A percentile compares a stretch with the other conserved stretches of the same genome.
These are phyloP conservation scores for Hyposmocoma kahamanoa DNA, from an alignment of 1,140 invertebrate species.

Conservation along the genomic window DNA sequence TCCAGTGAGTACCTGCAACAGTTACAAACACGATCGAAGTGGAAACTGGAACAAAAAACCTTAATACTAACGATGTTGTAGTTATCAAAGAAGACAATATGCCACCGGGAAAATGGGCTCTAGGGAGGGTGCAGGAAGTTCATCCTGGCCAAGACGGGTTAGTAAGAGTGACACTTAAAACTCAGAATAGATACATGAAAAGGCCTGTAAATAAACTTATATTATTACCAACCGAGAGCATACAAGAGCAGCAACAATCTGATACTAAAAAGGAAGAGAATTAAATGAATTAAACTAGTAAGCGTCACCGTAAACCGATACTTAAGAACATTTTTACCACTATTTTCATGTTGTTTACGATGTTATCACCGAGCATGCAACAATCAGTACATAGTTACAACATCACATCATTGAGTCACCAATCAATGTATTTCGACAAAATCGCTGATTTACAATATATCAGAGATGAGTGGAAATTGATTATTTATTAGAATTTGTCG, in stretches of 20 bases:
- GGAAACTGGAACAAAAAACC: constrained; percentile 2
- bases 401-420: background rate
- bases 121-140: constrained; percentile 29
- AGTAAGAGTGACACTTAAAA: constrained; percentile 35
- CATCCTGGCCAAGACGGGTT: constrained; percentile 34
- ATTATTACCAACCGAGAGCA: background rate
- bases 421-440: constrained; percentile 13
- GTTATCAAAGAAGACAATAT: constrained; percentile 29
- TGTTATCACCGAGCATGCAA: background rate
- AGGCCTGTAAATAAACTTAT: constrained; percentile 12
- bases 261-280: background rate
- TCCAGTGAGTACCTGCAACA: constrained; percentile 22
- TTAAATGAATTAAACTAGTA: background rate
- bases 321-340: background rate
- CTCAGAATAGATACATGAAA: constrained; percentile 5
- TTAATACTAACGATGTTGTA: constrained; percentile 11
- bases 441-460: constrained; percentile 18
- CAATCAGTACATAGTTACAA: background rate
- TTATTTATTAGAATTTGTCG: constrained; percentile 24
- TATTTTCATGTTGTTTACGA: background rate
- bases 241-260: background rate
- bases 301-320: background rate
- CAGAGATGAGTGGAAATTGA: constrained; percentile 19
- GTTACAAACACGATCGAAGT: constrained; percentile 22
- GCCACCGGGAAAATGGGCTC: constrained; percentile 33